Conservation (phyloP, 2,888 invertebrate genomes). For the Drosophila kanekoi region DNA sequence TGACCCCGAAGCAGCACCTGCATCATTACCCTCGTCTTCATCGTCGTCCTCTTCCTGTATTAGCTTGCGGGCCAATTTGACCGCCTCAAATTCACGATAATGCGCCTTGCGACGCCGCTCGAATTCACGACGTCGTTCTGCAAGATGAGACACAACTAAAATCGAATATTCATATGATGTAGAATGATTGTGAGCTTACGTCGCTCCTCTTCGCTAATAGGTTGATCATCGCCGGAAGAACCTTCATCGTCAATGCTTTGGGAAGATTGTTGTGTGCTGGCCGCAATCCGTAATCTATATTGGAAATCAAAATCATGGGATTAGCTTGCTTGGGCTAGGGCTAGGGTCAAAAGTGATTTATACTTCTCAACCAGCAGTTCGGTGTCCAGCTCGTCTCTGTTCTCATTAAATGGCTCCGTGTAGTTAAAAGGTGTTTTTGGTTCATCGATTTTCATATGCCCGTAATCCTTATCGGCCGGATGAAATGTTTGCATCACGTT, state of each 20-base stretch:
- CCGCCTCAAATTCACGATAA: constrained; percentile 98
- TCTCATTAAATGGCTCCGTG: constrained; percentile 87
- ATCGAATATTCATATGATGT: not conserved
- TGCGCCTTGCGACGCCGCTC: constrained; percentile 97
- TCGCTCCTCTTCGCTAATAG: constrained; percentile 88
- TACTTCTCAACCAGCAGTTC: constrained; percentile 92
- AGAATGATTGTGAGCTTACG: constrained; percentile 75
- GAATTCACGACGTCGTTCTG: constrained; percentile 91
- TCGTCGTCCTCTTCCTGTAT: constrained; percentile 96
- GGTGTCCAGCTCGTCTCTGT: constrained; percentile 88
- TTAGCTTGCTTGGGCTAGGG: not conserved
- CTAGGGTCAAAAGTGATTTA: not conserved
- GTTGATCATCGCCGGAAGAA: constrained; percentile 87
- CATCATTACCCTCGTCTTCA: constrained; percentile 84
- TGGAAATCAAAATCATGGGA: not conserved
- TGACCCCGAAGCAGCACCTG: constrained; percentile 44
- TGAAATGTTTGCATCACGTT: constrained; percentile 99
- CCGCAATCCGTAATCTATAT: constrained; percentile 83
- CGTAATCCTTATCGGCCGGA: constrained; percentile 99
- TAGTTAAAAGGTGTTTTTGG: constrained; percentile 96
- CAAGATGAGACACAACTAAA: constrained; percentile 34
- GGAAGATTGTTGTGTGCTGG: constrained; percentile 83
- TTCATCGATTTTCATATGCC: constrained; percentile 99
- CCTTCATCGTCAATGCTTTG: constrained; percentile 86
- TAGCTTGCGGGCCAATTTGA: constrained; percentile 95